phyloP scores from a whole-genome alignment of 2,888 invertebrate genomes.

The Cremastinae sp. region DNA sequence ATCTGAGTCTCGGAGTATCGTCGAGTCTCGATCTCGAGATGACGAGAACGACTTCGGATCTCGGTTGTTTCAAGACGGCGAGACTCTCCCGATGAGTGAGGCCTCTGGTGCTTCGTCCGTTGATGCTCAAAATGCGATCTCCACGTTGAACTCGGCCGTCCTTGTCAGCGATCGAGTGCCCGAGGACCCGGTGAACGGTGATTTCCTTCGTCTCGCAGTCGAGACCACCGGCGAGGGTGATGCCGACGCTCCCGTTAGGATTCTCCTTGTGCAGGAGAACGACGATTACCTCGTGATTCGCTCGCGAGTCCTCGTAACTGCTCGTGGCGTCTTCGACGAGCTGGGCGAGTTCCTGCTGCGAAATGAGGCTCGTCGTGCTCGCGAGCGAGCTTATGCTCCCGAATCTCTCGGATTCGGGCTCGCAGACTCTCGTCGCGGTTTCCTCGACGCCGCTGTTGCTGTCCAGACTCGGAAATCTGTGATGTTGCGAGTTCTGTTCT shows the following conservation, averaged over 20 bases:
- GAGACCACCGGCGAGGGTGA: constrained; percentile 93
- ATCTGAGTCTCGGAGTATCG: constrained; percentile 68
- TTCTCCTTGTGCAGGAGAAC: constrained; percentile 86
- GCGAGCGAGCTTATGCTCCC: constrained; percentile 83
- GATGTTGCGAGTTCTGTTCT: too few species aligned
- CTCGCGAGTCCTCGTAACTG: constrained; percentile 83
- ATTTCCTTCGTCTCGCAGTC: constrained; percentile 96
- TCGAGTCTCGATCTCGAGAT: constrained; percentile 83
- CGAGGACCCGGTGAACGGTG: constrained; percentile 93
- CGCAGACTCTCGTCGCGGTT: constrained; percentile 71
- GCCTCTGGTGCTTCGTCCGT: constrained; percentile 91
- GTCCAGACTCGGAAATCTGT: constrained; percentile 82
- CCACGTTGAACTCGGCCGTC: constrained; percentile 93
- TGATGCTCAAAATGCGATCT: constrained; percentile 93
- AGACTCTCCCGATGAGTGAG: constrained; percentile 94
- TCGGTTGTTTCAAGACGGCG: constrained; percentile 90
- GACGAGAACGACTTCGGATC: constrained; percentile 89
- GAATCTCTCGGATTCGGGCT: constrained; percentile 74
- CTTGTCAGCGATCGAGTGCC: constrained; percentile 92
- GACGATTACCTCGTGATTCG: constrained; percentile 83
- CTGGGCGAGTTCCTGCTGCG: constrained; percentile 84
- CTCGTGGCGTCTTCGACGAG: constrained; percentile 86
- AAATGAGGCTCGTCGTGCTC: constrained; percentile 83
- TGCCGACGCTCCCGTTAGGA: constrained; percentile 89
- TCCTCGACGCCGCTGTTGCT: constrained; percentile 83